phyloP scores from a whole-genome alignment of 2,888 invertebrate species.

The Caenorhabditis sp. region DNA sequence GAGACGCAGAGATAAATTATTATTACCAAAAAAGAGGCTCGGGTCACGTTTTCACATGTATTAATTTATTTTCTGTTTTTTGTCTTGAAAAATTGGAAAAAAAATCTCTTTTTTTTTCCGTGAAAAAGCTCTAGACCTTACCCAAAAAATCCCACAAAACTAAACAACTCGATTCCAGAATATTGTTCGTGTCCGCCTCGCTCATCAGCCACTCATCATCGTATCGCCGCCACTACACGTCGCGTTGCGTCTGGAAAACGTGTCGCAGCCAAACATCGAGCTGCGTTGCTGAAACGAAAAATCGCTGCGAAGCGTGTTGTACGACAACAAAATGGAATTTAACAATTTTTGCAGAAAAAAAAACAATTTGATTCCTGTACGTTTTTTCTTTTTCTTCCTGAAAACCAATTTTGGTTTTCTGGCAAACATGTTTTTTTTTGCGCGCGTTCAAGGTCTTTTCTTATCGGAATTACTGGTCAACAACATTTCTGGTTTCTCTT shows the following conservation, averaged over 20 bases:
- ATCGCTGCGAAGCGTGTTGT: background rate
- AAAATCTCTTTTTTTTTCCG: too few species aligned
- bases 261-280: constrained; percentile 13
- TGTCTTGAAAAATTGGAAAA: too few species aligned
- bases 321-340: background rate
- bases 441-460: background rate
- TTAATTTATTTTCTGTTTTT: too few species aligned
- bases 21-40: too few species aligned
- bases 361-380: background rate
- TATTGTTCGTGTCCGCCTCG: constrained; percentile 40
- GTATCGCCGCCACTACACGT: constrained; percentile 3
- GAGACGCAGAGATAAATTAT: too few species aligned
- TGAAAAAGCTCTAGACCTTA: too few species aligned
- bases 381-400: background rate
- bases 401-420: background rate
- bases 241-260: constrained; percentile 8
- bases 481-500: background rate
- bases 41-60: too few species aligned
- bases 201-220: constrained; percentile 21
- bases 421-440: background rate
- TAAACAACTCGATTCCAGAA: constrained; percentile 15
- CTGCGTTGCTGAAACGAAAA: constrained; percentile 18
- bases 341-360: background rate
- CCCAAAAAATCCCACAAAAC: too few species aligned
- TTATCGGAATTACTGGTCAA: background rate